Conservation (phyloP, 2,888 invertebrate genomes). For the Silvanus unidentatus region DNA sequence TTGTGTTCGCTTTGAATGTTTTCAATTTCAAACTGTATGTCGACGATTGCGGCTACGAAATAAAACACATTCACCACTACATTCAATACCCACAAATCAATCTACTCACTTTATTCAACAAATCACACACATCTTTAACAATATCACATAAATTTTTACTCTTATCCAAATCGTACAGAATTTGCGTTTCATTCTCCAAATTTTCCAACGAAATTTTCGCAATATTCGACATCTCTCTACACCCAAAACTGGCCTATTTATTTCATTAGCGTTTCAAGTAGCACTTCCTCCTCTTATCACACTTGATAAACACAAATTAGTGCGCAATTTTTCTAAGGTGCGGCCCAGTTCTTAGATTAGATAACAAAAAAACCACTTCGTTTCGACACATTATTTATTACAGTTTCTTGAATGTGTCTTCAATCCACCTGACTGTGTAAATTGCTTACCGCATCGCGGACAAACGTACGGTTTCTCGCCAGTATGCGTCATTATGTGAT, state of each 20-base stretch:
- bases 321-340: too few relatives aligned
- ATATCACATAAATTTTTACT: slow-evolving; percentile 26
- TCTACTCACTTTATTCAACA: neutral
- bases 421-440: slow-evolving; percentile 31
- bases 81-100: slow-evolving; percentile 1
- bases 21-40: slow-evolving; percentile 36
- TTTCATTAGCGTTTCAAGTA: neutral
- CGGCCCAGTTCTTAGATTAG: too few relatives aligned
- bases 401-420: slow-evolving; percentile 23
- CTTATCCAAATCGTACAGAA: slow-evolving; percentile 31
- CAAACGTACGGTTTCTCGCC: slow-evolving; percentile 37
- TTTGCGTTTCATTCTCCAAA: slow-evolving; percentile 26
- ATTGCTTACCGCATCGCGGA: slow-evolving; percentile 34
- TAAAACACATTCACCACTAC: slow-evolving; percentile 3
- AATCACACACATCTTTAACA: slow-evolving; percentile 25
- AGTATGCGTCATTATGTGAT: slow-evolving; percentile 37
- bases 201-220: slow-evolving; percentile 36
- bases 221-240: too few relatives aligned
- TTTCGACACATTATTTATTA: slow-evolving; percentile 14
- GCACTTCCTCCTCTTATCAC: too few relatives aligned
- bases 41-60: slow-evolving; percentile 23
- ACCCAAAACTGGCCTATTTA: too few relatives aligned
- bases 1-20: slow-evolving; percentile 15
- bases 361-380: too few relatives aligned
- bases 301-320: too few relatives aligned